Evolutionary conservation across 1,140 invertebrate species (phyloP).

Genomic region (Hydropsyche tenuis): DNA sequence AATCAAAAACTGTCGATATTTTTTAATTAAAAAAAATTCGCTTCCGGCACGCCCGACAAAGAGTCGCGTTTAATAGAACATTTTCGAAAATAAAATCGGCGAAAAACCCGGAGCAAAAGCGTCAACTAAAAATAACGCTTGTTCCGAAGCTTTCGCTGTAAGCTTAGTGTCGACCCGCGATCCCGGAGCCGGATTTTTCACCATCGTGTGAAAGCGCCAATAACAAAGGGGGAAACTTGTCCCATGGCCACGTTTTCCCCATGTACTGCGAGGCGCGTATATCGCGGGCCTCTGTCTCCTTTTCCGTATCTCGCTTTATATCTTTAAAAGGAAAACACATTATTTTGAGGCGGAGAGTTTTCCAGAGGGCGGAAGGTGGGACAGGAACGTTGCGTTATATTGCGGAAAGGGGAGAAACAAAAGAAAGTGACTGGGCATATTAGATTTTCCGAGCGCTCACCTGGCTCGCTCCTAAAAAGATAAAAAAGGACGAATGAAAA

Average conservation of each 20-base stretch:
- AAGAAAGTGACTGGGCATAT: constrained; percentile 38
- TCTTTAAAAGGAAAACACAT: constrained; percentile 29
- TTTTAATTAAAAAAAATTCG: no score
- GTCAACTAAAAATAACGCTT: constrained; percentile 4
- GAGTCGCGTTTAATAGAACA: no score
- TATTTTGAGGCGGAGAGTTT: constrained; percentile 16
- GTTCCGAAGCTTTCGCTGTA: not conserved
- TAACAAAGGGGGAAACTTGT: constrained; percentile 25
- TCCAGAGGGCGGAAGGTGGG: not conserved
- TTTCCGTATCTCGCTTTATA: constrained; percentile 2
- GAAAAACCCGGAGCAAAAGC: no score
- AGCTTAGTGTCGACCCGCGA: constrained; percentile 2
- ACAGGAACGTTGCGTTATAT: constrained; percentile 22
- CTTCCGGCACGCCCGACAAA: no score
- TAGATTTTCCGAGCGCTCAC: constrained; percentile 34
- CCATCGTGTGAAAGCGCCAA: not conserved
- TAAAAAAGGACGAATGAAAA: no score
- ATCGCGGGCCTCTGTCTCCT: no score
- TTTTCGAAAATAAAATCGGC: no score
- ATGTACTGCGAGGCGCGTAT: no score
- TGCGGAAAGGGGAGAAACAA: not conserved
- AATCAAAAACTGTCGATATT: no score
- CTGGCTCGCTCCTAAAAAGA: constrained; percentile 31
- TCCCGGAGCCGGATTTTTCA: not conserved
- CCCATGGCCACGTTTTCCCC: constrained; percentile 1